Evolutionary conservation across 1,140 invertebrate species (phyloP).

Genomic region (Delia radicum): DNA sequence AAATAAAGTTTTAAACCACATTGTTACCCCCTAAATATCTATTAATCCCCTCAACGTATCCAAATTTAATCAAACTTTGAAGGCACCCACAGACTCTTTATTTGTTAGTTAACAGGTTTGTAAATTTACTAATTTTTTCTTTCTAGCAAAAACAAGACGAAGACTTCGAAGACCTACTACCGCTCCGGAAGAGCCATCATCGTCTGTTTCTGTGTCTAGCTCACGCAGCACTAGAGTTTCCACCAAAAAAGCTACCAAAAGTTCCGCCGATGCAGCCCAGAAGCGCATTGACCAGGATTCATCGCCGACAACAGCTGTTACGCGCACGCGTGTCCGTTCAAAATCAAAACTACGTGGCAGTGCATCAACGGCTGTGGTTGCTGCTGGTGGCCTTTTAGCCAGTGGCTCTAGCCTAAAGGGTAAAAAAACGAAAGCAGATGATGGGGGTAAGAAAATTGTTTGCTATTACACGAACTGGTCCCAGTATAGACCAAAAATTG

Average conservation of each 20-base stretch:
- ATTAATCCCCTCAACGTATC: too few species aligned
- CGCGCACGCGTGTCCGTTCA: constrained; percentile 68
- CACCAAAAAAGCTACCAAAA: constrained; percentile 53
- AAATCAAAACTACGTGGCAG: constrained; percentile 60
- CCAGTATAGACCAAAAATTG: constrained; percentile 88
- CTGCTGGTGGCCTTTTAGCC: constrained; percentile 62
- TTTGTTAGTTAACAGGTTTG: too few species aligned
- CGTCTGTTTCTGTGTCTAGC: background rate
- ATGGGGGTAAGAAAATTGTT: constrained; percentile 70
- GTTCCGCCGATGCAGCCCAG: constrained; percentile 44
- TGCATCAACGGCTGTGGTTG: constrained; percentile 58
- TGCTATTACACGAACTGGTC: constrained; percentile 99
- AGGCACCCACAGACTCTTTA: too few species aligned
- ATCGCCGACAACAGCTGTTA: constrained; percentile 58
- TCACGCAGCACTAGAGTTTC: constrained; percentile 54
- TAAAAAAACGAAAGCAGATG: constrained; percentile 65
- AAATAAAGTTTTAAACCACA: too few species aligned
- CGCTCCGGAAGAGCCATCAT: background rate
- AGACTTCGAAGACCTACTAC: constrained; percentile 61
- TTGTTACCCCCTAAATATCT: too few species aligned
- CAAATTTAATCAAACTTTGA: too few species aligned
- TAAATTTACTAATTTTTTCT: background rate
- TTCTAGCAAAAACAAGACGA: constrained; percentile 56
- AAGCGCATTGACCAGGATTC: constrained; percentile 64
- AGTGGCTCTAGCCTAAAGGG: constrained; percentile 56